Conservation (phyloP, 2,113 vertebrate genomes). For the Gavia stellata region DNA sequence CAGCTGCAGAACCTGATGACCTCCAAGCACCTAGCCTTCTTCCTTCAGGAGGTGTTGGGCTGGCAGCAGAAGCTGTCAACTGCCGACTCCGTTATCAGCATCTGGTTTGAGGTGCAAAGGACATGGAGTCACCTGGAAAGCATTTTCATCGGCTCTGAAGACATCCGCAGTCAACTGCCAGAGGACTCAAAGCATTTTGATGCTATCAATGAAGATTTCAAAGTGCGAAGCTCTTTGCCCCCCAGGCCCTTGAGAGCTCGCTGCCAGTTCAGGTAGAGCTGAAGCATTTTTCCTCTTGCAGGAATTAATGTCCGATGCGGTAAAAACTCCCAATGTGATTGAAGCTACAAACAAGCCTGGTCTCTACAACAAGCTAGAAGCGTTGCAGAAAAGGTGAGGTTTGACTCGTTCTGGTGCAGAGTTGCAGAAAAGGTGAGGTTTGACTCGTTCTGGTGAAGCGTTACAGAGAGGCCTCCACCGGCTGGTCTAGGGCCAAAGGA, state of each 20-base stretch:
- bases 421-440: conserved; percentile 20
- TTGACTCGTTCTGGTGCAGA: background rate
- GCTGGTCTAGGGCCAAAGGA: no score
- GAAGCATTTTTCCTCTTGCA: background rate
- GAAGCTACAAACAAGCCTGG: conserved; percentile 75
- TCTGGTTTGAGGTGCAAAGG: conserved; percentile 78
- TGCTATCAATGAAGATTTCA: conserved; percentile 67
- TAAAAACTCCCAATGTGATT: conserved; percentile 72
- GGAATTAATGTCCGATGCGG: conserved; percentile 62
- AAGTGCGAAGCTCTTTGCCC: background rate
- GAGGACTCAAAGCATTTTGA: conserved; percentile 67
- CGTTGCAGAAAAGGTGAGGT: conserved; percentile 66
- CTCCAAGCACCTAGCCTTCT: conserved; percentile 74
- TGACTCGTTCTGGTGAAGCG: background rate
- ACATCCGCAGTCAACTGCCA: conserved; percentile 71
- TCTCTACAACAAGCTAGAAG: conserved; percentile 64
- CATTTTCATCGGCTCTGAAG: conserved; percentile 75
- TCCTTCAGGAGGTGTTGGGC: conserved; percentile 68
- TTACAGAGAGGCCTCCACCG: background rate
- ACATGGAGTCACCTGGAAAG: conserved; percentile 78
- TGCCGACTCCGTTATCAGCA: conserved; percentile 62
- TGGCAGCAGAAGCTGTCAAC: conserved; percentile 76
- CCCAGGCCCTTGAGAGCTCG: accelerated
- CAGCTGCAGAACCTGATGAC: conserved; percentile 76
- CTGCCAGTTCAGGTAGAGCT: accelerated